These are phyloP conservation scores for Portevinia maculata DNA, from an alignment of 2,888 invertebrate species.

Conservation along the genomic window DNA sequence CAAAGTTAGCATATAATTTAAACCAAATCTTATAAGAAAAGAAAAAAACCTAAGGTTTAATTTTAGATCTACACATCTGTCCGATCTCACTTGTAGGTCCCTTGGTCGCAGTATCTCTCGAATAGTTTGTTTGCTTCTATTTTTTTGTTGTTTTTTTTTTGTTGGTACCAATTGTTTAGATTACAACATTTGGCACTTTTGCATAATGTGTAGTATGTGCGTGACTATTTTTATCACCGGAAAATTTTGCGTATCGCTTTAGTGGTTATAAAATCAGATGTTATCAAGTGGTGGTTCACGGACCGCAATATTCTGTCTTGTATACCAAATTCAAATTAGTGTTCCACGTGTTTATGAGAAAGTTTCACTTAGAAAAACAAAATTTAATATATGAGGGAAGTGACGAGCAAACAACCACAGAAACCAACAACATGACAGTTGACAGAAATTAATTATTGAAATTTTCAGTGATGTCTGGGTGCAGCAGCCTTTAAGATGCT, in stretches of 20 bases:
- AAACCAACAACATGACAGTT: background rate
- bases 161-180: conserved; percentile 12
- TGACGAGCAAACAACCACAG: background rate
- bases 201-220: background rate
- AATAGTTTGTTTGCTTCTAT: background rate
- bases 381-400: background rate
- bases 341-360: background rate
- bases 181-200: conserved; percentile 13
- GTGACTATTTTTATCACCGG: conserved; percentile 2
- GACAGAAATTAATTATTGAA: background rate
- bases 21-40: background rate
- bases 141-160: background rate
- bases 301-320: background rate
- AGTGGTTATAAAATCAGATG: conserved; percentile 7
- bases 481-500: no score
- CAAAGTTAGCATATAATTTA: background rate
- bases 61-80: conserved; percentile 23
- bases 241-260: conserved; percentile 6
- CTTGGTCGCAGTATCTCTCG: conserved; percentile 2
- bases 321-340: background rate
- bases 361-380: background rate
- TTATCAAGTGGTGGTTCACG: background rate
- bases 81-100: conserved; percentile 15
- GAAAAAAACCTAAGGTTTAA: background rate
- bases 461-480: no score